Conservation (phyloP, 1,140 invertebrate species). For the Cardiocondyla obscurior region DNA sequence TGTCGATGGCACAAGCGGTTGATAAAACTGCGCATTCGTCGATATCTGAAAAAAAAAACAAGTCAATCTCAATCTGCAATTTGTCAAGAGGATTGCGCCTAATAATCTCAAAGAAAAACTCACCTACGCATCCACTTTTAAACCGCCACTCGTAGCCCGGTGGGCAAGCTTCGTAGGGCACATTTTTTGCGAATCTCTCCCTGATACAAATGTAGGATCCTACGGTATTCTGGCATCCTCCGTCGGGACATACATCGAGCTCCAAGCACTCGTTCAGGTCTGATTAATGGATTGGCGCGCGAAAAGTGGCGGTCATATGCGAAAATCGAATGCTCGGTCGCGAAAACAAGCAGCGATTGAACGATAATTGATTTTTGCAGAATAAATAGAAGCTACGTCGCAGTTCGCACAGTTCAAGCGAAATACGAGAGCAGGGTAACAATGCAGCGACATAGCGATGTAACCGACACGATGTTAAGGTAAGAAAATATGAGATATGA, state of each 20-base stretch:
- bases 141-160: slow-evolving; percentile 86
- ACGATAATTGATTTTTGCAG: background rate
- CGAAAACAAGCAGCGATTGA: slow-evolving; percentile 23
- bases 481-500: background rate
- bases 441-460: background rate
- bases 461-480: background rate
- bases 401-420: slow-evolving; percentile 17
- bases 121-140: slow-evolving; percentile 83
- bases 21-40: slow-evolving; percentile 87
- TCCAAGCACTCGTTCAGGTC: slow-evolving; percentile 88
- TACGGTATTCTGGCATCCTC: slow-evolving; percentile 88
- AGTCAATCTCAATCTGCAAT: background rate
- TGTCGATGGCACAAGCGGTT: slow-evolving; percentile 86
- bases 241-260: slow-evolving; percentile 83
- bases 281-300: slow-evolving; percentile 73
- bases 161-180: slow-evolving; percentile 84
- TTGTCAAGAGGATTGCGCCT: background rate
- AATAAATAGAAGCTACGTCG: background rate
- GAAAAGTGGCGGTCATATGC: slow-evolving; percentile 49
- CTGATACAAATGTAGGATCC: slow-evolving; percentile 85
- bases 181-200: slow-evolving; percentile 75
- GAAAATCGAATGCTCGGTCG: slow-evolving; percentile 19
- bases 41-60: slow-evolving; percentile 84
- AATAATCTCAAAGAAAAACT: no score
- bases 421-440: background rate